Percentiles rank a stretch among this genome's conserved stretches.
Evolutionary conservation across 1,140 invertebrate genomes (phyloP).

Genomic region (Plectus sambesii): DNA sequence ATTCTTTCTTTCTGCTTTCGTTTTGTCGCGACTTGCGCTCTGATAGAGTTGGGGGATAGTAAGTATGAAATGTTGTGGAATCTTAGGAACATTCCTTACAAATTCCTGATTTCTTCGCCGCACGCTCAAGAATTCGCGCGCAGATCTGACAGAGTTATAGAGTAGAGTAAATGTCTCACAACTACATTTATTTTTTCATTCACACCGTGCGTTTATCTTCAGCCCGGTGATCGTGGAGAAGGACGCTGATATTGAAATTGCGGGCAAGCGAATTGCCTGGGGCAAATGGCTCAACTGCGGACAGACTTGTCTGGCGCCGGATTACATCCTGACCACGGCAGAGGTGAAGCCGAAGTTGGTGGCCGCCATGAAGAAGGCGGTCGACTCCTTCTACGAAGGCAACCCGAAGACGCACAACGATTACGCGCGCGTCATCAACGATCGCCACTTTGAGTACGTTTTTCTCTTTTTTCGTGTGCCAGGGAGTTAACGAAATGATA

Average conservation of each 20-base stretch:
- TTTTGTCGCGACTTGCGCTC: no score
- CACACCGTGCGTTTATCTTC: slow-evolving; percentile 40
- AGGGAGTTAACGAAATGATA: no score
- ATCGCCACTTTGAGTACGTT: slow-evolving; percentile 57
- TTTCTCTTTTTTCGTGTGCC: slow-evolving; percentile 10
- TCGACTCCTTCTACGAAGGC: slow-evolving; percentile 71
- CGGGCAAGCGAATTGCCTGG: slow-evolving; percentile 65
- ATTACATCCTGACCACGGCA: slow-evolving; percentile 58
- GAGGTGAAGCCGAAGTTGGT: slow-evolving; percentile 49
- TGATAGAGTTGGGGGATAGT: no score
- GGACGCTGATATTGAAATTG: slow-evolving; percentile 36
- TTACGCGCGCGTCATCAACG: slow-evolving; percentile 69
- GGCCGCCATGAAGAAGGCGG: slow-evolving; percentile 48
- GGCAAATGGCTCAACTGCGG: slow-evolving; percentile 83
- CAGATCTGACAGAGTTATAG: no score
- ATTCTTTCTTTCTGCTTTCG: no score
- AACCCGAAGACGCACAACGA: slow-evolving; percentile 65
- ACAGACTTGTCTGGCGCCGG: slow-evolving; percentile 92
- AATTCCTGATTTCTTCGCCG: no score
- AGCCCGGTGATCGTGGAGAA: slow-evolving; percentile 22
- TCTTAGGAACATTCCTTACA: no score
- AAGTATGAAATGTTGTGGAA: no score
- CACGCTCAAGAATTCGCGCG: no score
- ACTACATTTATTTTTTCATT: no score
- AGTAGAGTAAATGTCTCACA: no score